phyloP scores from a whole-genome alignment of 2,797 vertebrate genomes.

The Anolis apletophallus region DNA sequence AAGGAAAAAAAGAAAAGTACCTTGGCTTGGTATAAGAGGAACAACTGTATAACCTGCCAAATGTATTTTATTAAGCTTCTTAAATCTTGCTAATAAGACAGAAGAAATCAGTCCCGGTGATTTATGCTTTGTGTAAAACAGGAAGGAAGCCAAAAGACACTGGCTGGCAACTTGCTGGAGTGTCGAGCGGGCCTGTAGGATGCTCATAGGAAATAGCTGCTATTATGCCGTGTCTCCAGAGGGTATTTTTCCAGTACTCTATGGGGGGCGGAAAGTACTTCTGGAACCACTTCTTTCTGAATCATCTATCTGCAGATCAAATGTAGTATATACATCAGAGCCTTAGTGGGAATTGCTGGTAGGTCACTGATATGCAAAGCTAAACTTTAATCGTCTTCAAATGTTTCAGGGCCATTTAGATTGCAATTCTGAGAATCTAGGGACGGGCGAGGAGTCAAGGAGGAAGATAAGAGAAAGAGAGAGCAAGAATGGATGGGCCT shows the following conservation, averaged over 20 bases:
- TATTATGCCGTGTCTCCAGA: slow-evolving; percentile 41
- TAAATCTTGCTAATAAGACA: slow-evolving; percentile 54
- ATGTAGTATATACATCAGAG: slow-evolving; percentile 44
- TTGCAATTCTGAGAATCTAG: slow-evolving; percentile 59
- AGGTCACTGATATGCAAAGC: slow-evolving; percentile 63
- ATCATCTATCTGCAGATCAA: slow-evolving; percentile 58
- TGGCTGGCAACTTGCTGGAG: slow-evolving; percentile 20
- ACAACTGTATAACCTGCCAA: slow-evolving; percentile 22
- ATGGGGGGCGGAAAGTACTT: slow-evolving; percentile 39
- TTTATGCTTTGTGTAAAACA: slow-evolving; percentile 46
- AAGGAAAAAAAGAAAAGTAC: slow-evolving; percentile 42
- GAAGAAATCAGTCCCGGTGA: slow-evolving; percentile 37
- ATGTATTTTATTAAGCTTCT: slow-evolving; percentile 52
- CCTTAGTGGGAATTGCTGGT: slow-evolving; percentile 55
- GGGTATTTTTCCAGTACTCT: slow-evolving; percentile 45
- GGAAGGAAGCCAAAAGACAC: slow-evolving; percentile 46
- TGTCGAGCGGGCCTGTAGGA: slow-evolving; percentile 33
- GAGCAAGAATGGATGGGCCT: slow-evolving; percentile 52
- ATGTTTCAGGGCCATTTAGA: slow-evolving; percentile 71
- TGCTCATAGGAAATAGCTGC: slow-evolving; percentile 44
- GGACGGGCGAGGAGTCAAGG: background rate
- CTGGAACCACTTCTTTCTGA: slow-evolving; percentile 51
- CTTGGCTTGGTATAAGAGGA: slow-evolving; percentile 46
- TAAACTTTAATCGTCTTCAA: slow-evolving; percentile 67
- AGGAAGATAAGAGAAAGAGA: slow-evolving; percentile 43